A percentile compares a stretch with the other conserved stretches of the same genome.
phyloP scores from a whole-genome alignment of 2,797 vertebrate species.

The Echeneis naucrates region DNA sequence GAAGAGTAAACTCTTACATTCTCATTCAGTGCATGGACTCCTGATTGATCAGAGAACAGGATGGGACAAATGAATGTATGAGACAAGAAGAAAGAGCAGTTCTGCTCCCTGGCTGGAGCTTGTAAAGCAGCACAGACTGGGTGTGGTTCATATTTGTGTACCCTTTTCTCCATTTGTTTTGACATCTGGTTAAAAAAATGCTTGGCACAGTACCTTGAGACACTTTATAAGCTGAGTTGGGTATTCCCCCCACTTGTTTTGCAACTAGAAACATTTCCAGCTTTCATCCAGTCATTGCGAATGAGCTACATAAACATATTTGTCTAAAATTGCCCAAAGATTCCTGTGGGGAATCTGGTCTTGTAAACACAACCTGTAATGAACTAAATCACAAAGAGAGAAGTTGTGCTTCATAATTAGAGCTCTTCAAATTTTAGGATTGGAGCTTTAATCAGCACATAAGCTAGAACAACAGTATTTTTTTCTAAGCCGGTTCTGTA shows the following conservation, averaged over 20 bases:
- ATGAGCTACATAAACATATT: constrained; percentile 22
- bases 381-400: constrained; percentile 21
- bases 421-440: constrained; percentile 47
- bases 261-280: constrained; percentile 42
- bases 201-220: constrained; percentile 61
- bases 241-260: constrained; percentile 40
- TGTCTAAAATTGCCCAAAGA: constrained; percentile 58
- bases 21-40: constrained; percentile 36
- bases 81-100: constrained; percentile 31
- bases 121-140: constrained; percentile 62
- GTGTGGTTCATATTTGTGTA: constrained; percentile 45
- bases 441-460: constrained; percentile 69
- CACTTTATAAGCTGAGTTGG: constrained; percentile 64
- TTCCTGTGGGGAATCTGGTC: constrained; percentile 54
- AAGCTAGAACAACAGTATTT: constrained; percentile 75
- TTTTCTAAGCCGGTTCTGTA: constrained; percentile 55
- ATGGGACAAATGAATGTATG: constrained; percentile 71
- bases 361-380: constrained; percentile 28
- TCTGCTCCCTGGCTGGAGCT: constrained; percentile 52
- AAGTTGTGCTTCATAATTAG: constrained; percentile 34
- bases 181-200: constrained; percentile 53
- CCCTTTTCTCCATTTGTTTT: constrained; percentile 58
- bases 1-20: constrained; percentile 46
- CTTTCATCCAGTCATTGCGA: constrained; percentile 40
- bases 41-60: constrained; percentile 35